Conservation (phyloP, 2,797 vertebrate species). For the Pempheris klunzingeri region DNA sequence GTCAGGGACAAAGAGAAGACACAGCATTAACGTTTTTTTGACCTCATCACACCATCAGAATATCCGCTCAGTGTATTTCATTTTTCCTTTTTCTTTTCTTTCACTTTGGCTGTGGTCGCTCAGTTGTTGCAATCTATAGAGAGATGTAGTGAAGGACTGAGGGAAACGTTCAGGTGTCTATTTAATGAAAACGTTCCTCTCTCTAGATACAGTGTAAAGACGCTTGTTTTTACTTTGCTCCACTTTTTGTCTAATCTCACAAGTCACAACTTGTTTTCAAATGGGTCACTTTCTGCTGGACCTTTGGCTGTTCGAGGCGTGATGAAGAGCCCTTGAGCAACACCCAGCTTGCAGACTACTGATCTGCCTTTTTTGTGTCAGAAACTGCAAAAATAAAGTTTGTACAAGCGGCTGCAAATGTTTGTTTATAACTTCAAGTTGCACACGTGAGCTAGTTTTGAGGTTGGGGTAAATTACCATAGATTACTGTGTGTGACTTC, state of each 20-base stretch:
- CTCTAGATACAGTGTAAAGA: background rate
- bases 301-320: background rate
- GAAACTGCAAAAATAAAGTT: background rate
- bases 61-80: background rate
- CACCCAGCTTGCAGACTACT: background rate
- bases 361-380: background rate
- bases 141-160: background rate
- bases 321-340: background rate
- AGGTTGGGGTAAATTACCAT: background rate
- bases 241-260: no score
- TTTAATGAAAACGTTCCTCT: background rate
- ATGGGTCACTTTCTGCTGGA: background rate
- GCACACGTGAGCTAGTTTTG: background rate
- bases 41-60: conserved; percentile 29
- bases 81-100: background rate
- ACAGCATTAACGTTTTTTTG: conserved; percentile 32
- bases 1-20: conserved; percentile 43
- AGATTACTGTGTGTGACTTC: background rate
- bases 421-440: background rate
- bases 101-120: no score
- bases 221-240: background rate
- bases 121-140: background rate
- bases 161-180: background rate
- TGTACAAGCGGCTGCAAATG: background rate
- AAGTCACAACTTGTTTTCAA: background rate